Evolutionary conservation across 2,888 invertebrate genomes (phyloP), one percentile per base, ranked within the genome.

Genomic region (Volucella inflata): DNA sequence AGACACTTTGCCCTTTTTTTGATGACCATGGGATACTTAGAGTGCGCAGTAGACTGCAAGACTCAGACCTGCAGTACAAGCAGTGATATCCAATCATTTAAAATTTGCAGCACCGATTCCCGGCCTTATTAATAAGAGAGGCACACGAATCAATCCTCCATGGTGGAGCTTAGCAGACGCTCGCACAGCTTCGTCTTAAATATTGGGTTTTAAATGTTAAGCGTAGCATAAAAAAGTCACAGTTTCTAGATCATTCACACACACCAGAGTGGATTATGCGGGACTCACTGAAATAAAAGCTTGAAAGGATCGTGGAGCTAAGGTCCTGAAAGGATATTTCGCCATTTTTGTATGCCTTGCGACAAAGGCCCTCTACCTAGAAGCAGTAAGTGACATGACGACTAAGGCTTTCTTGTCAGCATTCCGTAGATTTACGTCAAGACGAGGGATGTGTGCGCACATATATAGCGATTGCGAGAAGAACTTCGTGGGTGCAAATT

Each of bases 381-480:
- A 74, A 53, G 12, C 36, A n/a, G 87, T 78, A 3, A 57, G 71
- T 9, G 83, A 87, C 57, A 10, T 87, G 40, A 81, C 83, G 9
- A 87, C 89, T 2, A 80, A 88, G 16, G 84, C n/a, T n/a, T n/a
- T n/a, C 88, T 0, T 90, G 89, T 62, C 88, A 0, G 87, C 89
- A 0, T 81, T 89, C 10, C 65, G 81, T n/a, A 68, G 90, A 8
- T 90, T 90, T 38, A 71, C 84, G 0, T 36, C 88, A 1, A 71
- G 90, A 12, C 81, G 89, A 44, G 90, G 90, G 9, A 21, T 87
- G 2, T 88, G 88, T 12, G 50, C 60, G 2, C 55, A 87, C 8
- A 62, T 90, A 0, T 89, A 87, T 68, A 87, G 88, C 64, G 90
- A 90, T 53, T 87, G 88, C 65, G 90, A n/a, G n/a, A n/a, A n/a